Percentiles rank a stretch among this genome's conserved stretches.
phyloP scores from a whole-genome alignment of 2,797 vertebrate genomes.

The Scleropages formosus region DNA sequence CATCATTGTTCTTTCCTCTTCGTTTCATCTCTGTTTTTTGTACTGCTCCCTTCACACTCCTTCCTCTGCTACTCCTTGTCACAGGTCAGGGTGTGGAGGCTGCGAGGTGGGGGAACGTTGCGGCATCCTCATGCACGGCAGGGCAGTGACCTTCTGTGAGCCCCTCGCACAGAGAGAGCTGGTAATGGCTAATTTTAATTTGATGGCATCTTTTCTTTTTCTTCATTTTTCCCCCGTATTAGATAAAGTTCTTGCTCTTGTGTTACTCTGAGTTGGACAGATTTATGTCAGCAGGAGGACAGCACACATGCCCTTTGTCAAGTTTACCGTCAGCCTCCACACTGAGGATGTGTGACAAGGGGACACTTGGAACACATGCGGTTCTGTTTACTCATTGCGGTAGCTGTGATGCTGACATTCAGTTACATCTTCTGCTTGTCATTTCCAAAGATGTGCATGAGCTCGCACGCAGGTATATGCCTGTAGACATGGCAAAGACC shows the following conservation, averaged over 20 bases:
- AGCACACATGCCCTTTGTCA: too few relatives aligned
- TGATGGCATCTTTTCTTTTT: too few relatives aligned
- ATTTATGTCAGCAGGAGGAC: too few relatives aligned
- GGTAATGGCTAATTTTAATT: constrained; percentile 68
- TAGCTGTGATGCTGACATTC: constrained; percentile 41
- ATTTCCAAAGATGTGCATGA: background rate
- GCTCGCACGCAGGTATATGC: constrained; percentile 27
- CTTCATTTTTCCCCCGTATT: too few relatives aligned
- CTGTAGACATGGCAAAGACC: constrained; percentile 45
- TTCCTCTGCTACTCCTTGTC: background rate
- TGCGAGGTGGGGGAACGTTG: constrained; percentile 90
- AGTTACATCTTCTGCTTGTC: background rate
- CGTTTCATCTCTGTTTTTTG: background rate
- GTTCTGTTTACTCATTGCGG: constrained; percentile 54
- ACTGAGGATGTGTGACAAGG: background rate
- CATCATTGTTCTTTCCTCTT: background rate
- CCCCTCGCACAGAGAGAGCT: constrained; percentile 88
- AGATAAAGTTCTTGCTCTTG: too few relatives aligned
- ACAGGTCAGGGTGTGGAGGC: constrained; percentile 87
- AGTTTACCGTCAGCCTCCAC: background rate
- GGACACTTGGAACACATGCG: constrained; percentile 29
- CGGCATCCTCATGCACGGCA: constrained; percentile 88
- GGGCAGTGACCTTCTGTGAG: constrained; percentile 89
- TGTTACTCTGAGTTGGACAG: too few relatives aligned
- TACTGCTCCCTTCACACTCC: background rate